A percentile compares a stretch with the other conserved stretches of the same genome.
phyloP scores from a whole-genome alignment of 35 echinoderm and acorn worm species.

The Nesometra sesokonis region DNA sequence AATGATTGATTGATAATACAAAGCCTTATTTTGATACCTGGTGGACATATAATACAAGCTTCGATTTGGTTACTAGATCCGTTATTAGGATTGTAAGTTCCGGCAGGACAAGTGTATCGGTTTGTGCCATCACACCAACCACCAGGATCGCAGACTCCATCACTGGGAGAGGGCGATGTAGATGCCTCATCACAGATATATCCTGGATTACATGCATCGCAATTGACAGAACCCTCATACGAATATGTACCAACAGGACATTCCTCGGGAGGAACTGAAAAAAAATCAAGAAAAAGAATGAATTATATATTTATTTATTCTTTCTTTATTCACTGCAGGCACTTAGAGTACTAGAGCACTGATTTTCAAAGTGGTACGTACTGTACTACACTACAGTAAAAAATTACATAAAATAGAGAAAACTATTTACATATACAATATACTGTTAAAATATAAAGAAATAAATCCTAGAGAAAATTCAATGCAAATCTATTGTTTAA shows the following conservation, averaged over 20 bases:
- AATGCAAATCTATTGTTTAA: no score
- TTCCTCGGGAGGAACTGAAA: constrained; percentile 68
- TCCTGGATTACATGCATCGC: constrained; percentile 48
- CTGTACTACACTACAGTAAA: no score
- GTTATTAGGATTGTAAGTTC: constrained; percentile 83
- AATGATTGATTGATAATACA: no score
- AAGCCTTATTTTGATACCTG: constrained; percentile 60
- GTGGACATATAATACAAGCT: constrained; percentile 61
- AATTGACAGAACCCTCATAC: constrained; percentile 37
- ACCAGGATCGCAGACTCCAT: constrained; percentile 70
- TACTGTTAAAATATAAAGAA: no score
- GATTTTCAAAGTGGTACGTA: no score
- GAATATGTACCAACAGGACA: constrained; percentile 79
- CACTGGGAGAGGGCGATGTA: constrained; percentile 33
- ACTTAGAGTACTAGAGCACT: no score
- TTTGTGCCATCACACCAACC: constrained; percentile 86
- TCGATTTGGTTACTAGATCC: constrained; percentile 32
- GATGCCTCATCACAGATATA: constrained; percentile 86
- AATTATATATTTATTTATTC: no score
- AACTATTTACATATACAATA: no score
- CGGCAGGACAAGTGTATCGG: constrained; percentile 56
- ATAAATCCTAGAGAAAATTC: no score
- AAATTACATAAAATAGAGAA: no score
- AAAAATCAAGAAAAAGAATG: not conserved
- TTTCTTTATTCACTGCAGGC: no score